Evolutionary conservation across 2,113 vertebrate genomes (phyloP), one percentile per base, ranked within the genome.

Genomic region (Choloepus hoffmanni): DNA sequence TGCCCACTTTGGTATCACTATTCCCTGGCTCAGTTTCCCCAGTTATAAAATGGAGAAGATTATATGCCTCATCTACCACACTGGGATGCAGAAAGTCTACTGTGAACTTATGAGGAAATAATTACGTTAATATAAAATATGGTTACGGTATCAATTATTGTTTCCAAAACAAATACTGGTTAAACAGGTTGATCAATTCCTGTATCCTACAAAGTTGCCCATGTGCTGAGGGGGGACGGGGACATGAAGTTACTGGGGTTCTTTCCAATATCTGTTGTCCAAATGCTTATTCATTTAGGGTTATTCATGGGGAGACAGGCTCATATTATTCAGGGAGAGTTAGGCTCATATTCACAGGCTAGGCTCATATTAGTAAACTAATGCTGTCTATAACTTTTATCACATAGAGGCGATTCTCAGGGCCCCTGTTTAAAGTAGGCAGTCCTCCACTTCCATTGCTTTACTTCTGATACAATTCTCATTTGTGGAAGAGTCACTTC

Each of bases 41-140:
- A 93, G 30, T 14, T 81, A 77, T 2, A 77, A 67, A 90, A 83
- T 2, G 19, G 53, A 94, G 63, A 79, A 45, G 50, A 68, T 30
- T 28, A 33, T 63, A 50, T 33, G 89, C 40, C 77, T 85, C n/a
- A n/a, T 82, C 62, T 58, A 67, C 70, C 33, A 85, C 19, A 85
- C 5, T 43, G 8, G 30, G 81, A 83, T 55, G 30, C 26, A 76
- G 76, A 82, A 65, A 85, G 68, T 19, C 48, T 92, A 87, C 33
- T 81, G 55, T 76, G 72, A 93, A 92, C 23, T 48, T 36, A 23
- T 24, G 43, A 85, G 50, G 28, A 93, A 95, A 91, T 67, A 16
- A 33, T 55, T 84, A 33, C 26, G 33, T 73, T 55, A 84, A 87
- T 65, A 78, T 85, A 88, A 96, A 92, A 48, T 82, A 74, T 1